These are phyloP conservation scores for Paratrypauchen microcephalus DNA, from an alignment of 2,797 vertebrate genomes.

Conservation along the genomic window DNA sequence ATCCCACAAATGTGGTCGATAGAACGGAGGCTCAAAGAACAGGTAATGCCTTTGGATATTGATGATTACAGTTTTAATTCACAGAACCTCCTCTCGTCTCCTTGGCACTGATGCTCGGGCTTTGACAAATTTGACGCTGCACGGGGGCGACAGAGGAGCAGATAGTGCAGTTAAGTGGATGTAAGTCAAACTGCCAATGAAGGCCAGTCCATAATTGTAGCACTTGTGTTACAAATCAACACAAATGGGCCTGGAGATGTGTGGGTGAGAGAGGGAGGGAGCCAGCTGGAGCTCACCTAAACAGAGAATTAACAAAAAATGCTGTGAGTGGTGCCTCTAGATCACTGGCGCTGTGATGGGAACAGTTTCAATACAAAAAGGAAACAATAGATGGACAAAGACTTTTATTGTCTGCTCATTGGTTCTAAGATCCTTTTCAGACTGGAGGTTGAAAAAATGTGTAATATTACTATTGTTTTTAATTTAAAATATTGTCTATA, in stretches of 20 bases:
- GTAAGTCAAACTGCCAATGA: slow-evolving; percentile 81
- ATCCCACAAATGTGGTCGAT: slow-evolving; percentile 27
- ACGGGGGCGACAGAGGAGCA: slow-evolving; percentile 66
- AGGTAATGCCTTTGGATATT: slow-evolving; percentile 63
- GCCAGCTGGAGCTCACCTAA: slow-evolving; percentile 55
- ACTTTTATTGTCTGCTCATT: slow-evolving; percentile 24
- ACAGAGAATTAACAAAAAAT: slow-evolving; percentile 56
- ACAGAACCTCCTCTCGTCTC: slow-evolving; percentile 51
- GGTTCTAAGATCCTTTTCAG: no score
- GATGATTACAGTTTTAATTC: slow-evolving; percentile 67
- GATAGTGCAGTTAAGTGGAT: slow-evolving; percentile 74
- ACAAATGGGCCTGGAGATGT: slow-evolving; percentile 70
- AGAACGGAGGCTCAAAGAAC: slow-evolving; percentile 24
- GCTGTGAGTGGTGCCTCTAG: slow-evolving; percentile 12
- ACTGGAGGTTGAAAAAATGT: no score
- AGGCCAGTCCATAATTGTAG: slow-evolving; percentile 72
- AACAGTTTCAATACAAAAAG: slow-evolving; percentile 14
- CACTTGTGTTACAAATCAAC: slow-evolving; percentile 76
- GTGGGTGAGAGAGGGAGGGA: slow-evolving; percentile 60
- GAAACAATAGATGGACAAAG: slow-evolving; percentile 21
- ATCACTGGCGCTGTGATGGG: slow-evolving; percentile 15
- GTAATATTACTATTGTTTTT: no score
- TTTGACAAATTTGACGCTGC: slow-evolving; percentile 75
- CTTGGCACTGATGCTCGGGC: slow-evolving; percentile 59
- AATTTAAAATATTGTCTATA: no score